Evolutionary conservation across 2,797 vertebrate species (phyloP), one percentile per base, ranked within the genome.

Genomic region (Acanthiza pusilla): DNA sequence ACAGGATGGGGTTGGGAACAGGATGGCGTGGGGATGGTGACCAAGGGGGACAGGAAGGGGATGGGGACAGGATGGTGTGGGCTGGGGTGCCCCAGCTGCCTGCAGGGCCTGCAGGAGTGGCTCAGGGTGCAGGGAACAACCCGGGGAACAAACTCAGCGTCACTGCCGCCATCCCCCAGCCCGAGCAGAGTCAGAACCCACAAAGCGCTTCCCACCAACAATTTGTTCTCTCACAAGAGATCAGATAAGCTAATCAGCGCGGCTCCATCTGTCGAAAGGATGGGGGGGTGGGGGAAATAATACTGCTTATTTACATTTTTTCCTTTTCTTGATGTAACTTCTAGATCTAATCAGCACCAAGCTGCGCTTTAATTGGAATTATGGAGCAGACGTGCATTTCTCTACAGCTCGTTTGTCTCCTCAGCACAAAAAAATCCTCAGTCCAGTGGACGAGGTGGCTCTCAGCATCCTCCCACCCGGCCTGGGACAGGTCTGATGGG

Each of bases 401-500:
- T 77, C 70, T 63, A 10, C 85, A 76, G 91, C 88, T 71, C 78
- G 19, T 74, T 76, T 80, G 78, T 54, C 84, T 71, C 87, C 58
- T 71, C 67, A 10, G 85, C 55, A 38, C 43, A 58, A 80, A 29
- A 29, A 38, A 5, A 5, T 0, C 2, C 0, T 32, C 42, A 12
- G 26, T 11, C 12, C 5, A 3, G 61, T 9, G 65, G 57, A 16
- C 27, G 0, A 11, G 50, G 73, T 13, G 71, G 42, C 22, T 42
- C 34, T 32, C 4, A 0, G 83, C 43, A 23, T 15, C 66, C 42
- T 40, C 40, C 17, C 3, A 0, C 21, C 82, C 1, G 20, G 55
- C 65, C 75, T 16, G 48, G 60, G 50, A 21, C 0, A 0, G n/a
- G 16, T 26, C 6, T 0, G 17, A 1, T 0, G 0, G 66, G 38